phyloP scores from a whole-genome alignment of 2,113 vertebrate genomes.

The Cottus gobio region DNA sequence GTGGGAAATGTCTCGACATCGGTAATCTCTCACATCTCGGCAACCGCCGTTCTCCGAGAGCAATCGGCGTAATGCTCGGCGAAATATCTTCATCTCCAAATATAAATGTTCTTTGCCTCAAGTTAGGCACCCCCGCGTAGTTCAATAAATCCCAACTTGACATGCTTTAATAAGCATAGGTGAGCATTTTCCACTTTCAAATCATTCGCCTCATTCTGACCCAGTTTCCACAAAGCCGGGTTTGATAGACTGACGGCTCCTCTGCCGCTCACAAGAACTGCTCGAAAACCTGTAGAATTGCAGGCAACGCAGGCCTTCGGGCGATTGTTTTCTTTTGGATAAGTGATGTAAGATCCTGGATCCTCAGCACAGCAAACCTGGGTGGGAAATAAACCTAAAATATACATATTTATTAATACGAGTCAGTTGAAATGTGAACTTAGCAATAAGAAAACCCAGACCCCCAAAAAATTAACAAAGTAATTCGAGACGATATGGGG shows the following conservation, averaged over 20 bases:
- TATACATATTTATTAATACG: background rate
- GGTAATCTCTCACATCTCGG: conserved; percentile 36
- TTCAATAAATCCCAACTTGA: conserved; percentile 45
- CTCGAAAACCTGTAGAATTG: conserved; percentile 17
- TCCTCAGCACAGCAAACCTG: conserved; percentile 21
- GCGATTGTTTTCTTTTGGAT: conserved; percentile 35
- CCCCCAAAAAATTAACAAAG: background rate
- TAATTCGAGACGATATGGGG: background rate
- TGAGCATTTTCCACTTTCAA: conserved; percentile 56
- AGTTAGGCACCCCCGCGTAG: conserved; percentile 31
- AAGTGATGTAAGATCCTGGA: conserved; percentile 27
- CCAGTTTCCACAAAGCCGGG: conserved; percentile 47
- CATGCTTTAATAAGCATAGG: conserved; percentile 60
- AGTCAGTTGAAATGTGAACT: conserved; percentile 10
- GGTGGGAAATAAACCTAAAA: background rate
- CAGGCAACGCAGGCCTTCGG: conserved; percentile 16
- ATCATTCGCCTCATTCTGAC: conserved; percentile 54
- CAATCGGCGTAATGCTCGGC: conserved; percentile 39
- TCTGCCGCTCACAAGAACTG: conserved; percentile 28
- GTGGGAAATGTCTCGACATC: conserved; percentile 28
- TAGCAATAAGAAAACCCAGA: conserved; percentile 1
- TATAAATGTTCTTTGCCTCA: conserved; percentile 45
- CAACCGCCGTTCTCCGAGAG: conserved; percentile 24
- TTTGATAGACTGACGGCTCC: conserved; percentile 44
- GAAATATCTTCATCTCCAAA: conserved; percentile 53